Conservation (phyloP, 2,888 invertebrate species). For the Corbicula japonica region DNA sequence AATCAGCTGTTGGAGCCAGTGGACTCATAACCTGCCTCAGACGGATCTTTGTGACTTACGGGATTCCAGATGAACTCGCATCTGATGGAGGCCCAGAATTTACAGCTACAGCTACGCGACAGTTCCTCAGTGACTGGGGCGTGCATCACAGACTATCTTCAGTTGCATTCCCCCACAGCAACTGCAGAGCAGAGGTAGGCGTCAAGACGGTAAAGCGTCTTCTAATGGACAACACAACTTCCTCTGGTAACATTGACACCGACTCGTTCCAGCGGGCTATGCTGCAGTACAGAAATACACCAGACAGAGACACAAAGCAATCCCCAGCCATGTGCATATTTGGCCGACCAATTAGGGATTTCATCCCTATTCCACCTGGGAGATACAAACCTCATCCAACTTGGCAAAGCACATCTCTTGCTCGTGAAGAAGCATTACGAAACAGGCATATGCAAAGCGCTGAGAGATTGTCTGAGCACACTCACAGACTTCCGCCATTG, state of each 20-base stretch:
- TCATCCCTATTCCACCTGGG: constrained; percentile 66
- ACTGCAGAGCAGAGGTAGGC: no score
- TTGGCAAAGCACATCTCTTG: constrained; percentile 61
- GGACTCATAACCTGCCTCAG: constrained; percentile 64
- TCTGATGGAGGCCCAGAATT: constrained; percentile 74
- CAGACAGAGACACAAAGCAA: constrained; percentile 67
- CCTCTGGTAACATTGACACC: no score
- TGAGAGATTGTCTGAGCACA: constrained; percentile 63
- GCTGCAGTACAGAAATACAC: constrained; percentile 72
- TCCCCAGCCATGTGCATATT: constrained; percentile 72
- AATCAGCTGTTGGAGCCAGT: constrained; percentile 26
- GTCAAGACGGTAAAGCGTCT: no score
- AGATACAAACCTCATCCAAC: constrained; percentile 66
- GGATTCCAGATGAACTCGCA: constrained; percentile 70
- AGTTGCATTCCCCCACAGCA: constrained; percentile 74
- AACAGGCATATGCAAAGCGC: constrained; percentile 67
- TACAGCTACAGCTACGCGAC: constrained; percentile 56
- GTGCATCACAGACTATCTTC: constrained; percentile 73
- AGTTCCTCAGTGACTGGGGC: constrained; percentile 72
- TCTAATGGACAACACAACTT: no score
- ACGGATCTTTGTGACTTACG: constrained; percentile 67
- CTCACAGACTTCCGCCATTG: constrained; percentile 56
- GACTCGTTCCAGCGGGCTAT: no score
- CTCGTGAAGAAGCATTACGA: constrained; percentile 53
- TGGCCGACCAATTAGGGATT: constrained; percentile 64